These are phyloP conservation scores for Drosophila robusta DNA, from an alignment of 2,888 invertebrate species.

Conservation along the genomic window DNA sequence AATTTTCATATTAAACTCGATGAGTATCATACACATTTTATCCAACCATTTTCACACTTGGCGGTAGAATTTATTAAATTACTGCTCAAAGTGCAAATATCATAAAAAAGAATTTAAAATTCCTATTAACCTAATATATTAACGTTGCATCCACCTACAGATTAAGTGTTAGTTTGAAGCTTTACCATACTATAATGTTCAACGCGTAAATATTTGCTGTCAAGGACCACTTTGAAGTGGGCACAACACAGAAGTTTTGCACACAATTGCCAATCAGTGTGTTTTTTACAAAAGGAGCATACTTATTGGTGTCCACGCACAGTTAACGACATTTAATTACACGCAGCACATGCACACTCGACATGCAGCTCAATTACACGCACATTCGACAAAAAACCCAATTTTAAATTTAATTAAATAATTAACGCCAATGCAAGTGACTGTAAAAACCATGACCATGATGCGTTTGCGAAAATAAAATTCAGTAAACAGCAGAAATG, in stretches of 20 bases:
- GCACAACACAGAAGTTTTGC: slow-evolving; percentile 7
- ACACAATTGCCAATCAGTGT: slow-evolving; percentile 35
- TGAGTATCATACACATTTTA: too few relatives aligned
- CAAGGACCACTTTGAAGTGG: slow-evolving; percentile 9
- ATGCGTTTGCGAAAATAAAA: slow-evolving; percentile 11
- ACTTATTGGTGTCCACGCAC: slow-evolving; percentile 16
- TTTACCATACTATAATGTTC: not conserved
- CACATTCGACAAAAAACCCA: slow-evolving; percentile 28
- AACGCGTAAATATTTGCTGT: not conserved
- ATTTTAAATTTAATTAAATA: slow-evolving; percentile 58
- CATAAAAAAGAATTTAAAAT: not conserved
- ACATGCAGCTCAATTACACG: slow-evolving; percentile 57
- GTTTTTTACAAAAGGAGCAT: slow-evolving; percentile 11
- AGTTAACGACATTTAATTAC: slow-evolving; percentile 59
- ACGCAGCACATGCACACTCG: slow-evolving; percentile 27
- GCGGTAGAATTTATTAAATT: too few relatives aligned
- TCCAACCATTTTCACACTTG: too few relatives aligned
- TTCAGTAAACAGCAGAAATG: slow-evolving; percentile 3
- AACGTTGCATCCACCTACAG: not conserved
- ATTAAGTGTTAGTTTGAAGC: not conserved
- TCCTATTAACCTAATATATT: too few relatives aligned
- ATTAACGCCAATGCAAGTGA: slow-evolving; percentile 44
- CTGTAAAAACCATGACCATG: slow-evolving; percentile 16
- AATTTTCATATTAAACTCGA: too few relatives aligned
- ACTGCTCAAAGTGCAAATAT: too few relatives aligned